phyloP scores from a whole-genome alignment of 2,797 vertebrate genomes.

The Etheostoma perlongum region DNA sequence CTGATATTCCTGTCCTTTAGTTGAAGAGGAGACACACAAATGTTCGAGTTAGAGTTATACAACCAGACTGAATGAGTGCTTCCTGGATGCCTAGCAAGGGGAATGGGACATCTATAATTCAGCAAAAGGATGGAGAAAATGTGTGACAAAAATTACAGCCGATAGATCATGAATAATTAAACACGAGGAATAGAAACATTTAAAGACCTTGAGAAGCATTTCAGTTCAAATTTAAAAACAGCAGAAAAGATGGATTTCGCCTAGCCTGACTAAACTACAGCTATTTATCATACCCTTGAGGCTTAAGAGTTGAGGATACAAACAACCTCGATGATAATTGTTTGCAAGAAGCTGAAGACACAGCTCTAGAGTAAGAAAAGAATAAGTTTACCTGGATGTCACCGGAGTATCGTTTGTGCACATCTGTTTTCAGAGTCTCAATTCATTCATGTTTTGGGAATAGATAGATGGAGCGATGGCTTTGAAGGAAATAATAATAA shows the following conservation, averaged over 20 bases:
- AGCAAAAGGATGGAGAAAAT: slow-evolving; percentile 80
- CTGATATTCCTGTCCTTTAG: slow-evolving; percentile 68
- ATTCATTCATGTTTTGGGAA: slow-evolving; percentile 34
- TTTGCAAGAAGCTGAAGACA: slow-evolving; percentile 54
- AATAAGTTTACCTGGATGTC: slow-evolving; percentile 42
- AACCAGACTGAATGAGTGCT: slow-evolving; percentile 75
- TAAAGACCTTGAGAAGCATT: slow-evolving; percentile 79
- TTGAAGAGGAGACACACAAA: slow-evolving; percentile 63
- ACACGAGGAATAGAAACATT: slow-evolving; percentile 78
- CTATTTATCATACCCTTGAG: slow-evolving; percentile 59
- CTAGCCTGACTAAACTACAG: slow-evolving; percentile 50
- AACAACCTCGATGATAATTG: slow-evolving; percentile 62
- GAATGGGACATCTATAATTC: slow-evolving; percentile 82
- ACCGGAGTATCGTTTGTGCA: slow-evolving; percentile 49
- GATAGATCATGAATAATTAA: slow-evolving; percentile 83
- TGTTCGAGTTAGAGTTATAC: slow-evolving; percentile 73
- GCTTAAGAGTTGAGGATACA: slow-evolving; percentile 47
- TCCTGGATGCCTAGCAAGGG: slow-evolving; percentile 65
- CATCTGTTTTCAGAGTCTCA: slow-evolving; percentile 62
- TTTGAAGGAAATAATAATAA: slow-evolving; percentile 74
- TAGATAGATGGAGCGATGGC: slow-evolving; percentile 44
- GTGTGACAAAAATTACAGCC: slow-evolving; percentile 83
- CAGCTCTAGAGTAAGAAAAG: slow-evolving; percentile 27
- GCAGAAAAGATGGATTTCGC: slow-evolving; percentile 26
- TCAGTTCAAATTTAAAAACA: slow-evolving; percentile 70